Percentiles rank a stretch among this genome's conserved stretches.
phyloP scores from a whole-genome alignment of 2,797 vertebrate genomes.

The Phylloscopus collybita region DNA sequence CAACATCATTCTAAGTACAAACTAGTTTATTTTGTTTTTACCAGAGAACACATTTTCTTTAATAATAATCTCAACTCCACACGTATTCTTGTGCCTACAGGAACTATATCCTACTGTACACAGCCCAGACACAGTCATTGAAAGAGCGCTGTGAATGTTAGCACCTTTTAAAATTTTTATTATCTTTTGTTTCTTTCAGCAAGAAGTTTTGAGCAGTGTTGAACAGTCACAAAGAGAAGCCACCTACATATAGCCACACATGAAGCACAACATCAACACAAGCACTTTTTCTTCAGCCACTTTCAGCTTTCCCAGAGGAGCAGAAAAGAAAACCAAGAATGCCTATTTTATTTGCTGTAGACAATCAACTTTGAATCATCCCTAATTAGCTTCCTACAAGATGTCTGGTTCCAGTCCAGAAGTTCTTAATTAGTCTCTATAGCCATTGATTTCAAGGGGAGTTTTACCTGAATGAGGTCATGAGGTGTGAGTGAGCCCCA shows the following conservation, averaged over 20 bases:
- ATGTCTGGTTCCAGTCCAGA: slow-evolving; percentile 19
- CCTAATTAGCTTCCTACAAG: background rate
- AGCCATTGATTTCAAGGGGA: background rate
- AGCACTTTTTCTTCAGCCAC: background rate
- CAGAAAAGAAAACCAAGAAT: background rate
- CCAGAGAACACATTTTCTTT: background rate
- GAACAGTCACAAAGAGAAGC: background rate
- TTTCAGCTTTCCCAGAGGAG: background rate
- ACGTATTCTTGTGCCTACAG: background rate
- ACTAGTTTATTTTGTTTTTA: background rate
- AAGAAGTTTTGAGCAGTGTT: background rate
- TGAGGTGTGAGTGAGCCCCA: background rate
- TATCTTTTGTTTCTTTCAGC: background rate
- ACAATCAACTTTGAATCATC: slow-evolving; percentile 2
- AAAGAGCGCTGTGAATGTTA: background rate
- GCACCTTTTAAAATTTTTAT: background rate
- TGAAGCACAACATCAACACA: background rate
- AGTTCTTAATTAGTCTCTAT: background rate
- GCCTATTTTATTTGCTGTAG: background rate
- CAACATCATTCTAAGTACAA: background rate
- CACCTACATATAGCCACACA: background rate
- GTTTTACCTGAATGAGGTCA: slow-evolving; percentile 14
- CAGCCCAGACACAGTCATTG: background rate
- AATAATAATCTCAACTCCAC: background rate
- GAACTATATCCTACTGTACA: background rate